Evolutionary conservation across 2,797 vertebrate species (phyloP), one percentile per base, ranked within the genome.

Genomic region (Siniperca obscura): DNA sequence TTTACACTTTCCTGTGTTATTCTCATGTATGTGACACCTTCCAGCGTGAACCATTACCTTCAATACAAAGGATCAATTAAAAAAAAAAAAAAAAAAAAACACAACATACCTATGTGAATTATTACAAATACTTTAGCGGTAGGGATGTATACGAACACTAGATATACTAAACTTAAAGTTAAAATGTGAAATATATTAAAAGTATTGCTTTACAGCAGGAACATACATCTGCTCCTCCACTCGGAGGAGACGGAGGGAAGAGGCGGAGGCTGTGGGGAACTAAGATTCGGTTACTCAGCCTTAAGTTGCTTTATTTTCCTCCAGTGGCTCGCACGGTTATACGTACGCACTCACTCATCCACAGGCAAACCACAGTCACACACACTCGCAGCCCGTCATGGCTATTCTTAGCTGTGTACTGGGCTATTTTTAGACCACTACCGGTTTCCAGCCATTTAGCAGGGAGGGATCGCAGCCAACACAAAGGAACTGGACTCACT

Each of bases 381-480:
- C 75, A 80, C 83, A 76, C 80, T 68, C 82, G 21, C 77, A 70
- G 71, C 57, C 86, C 81, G 85, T 91, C 90, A 91, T 34, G 78
- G 65, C 91, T 94, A 95, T 94, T 93, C 84, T 93, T 94, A 95
- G 94, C 90, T 9, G 66, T 80, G 87, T 90, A 79, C 91, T 9
- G 71, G 21, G 46, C 80, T 95, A 95, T 95, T 93, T 94, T 91
- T 94, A 95, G 90, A 82, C 82, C 88, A 88, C 93, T 90, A 89
- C 93, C 86, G 89, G 91, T 94, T 95, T 94, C 91, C 93, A 94
- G 91, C 79, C 91, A 90, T 93, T 93, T 91, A 94, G 92, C 81
- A 85, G 91, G 87, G 91, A 87, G 90, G 91, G 92, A 94, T 85
- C 82, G 46, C 62, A 83, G 93, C 91, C 92, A 91, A 93, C 91